Percentiles rank a stretch among this genome's conserved stretches.
phyloP scores from a whole-genome alignment of 2,113 vertebrate species.

The Trinectes maculatus region DNA sequence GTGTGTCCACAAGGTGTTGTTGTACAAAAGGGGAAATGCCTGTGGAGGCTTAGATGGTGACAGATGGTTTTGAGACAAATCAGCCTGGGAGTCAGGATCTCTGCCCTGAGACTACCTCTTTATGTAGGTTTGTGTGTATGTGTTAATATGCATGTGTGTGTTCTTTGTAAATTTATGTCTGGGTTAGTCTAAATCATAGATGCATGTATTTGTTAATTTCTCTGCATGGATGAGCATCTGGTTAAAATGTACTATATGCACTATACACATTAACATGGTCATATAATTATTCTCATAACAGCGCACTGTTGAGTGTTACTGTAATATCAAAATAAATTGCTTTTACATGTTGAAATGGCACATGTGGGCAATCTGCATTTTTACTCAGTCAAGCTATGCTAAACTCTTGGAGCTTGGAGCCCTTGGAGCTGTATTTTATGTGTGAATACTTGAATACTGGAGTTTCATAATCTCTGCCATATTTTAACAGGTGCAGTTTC shows the following conservation, averaged over 20 bases:
- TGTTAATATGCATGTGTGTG: not conserved
- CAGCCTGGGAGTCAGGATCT: constrained; percentile 74
- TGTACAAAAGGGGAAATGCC: constrained; percentile 65
- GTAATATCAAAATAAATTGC: constrained; percentile 3
- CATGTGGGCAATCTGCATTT: constrained; percentile 2
- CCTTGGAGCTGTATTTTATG: constrained; percentile 15
- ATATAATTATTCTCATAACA: not conserved
- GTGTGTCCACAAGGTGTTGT: constrained; percentile 38
- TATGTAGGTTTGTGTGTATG: constrained; percentile 15
- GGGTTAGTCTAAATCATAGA: not conserved
- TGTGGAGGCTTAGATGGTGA: constrained; percentile 79
- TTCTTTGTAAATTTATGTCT: not conserved
- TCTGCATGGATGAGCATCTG: not conserved
- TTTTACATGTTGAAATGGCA: constrained; percentile 16
- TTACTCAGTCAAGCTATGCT: constrained; percentile 8
- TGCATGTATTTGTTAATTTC: too few species aligned
- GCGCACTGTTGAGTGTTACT: not conserved
- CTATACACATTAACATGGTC: not conserved
- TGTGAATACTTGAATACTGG: constrained; percentile 24
- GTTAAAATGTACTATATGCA: not conserved
- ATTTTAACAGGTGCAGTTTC: constrained; percentile 38
- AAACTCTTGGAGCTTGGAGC: not conserved
- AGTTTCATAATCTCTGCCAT: constrained; percentile 33
- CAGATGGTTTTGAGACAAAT: constrained; percentile 81
- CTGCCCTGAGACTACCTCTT: constrained; percentile 51